These are phyloP conservation scores for Venturia canescens DNA, from an alignment of 1,140 invertebrate species.

Conservation along the genomic window DNA sequence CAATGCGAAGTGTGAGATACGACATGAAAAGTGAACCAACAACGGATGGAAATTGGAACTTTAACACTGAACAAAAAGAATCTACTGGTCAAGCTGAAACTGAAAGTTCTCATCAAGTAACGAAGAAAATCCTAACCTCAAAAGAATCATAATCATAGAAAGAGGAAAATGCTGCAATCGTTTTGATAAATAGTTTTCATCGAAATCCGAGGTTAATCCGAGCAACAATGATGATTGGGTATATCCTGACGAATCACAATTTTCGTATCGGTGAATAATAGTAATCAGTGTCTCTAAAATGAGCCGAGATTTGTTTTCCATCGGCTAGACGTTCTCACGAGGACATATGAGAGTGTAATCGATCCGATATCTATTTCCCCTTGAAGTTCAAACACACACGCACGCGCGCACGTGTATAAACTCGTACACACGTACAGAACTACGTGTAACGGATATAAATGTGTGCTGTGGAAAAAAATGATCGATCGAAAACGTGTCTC, in stretches of 20 bases:
- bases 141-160: too few species aligned
- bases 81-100: too few species aligned
- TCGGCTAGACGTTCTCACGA: background rate
- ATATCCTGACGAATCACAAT: background rate
- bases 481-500: slow-evolving; percentile 37
- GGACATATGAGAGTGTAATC: slow-evolving; percentile 26
- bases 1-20: too few species aligned
- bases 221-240: background rate
- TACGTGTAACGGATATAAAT: background rate
- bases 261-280: slow-evolving; percentile 10
- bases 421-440: background rate
- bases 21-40: too few species aligned
- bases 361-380: background rate
- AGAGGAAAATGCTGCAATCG: too few species aligned
- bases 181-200: too few species aligned
- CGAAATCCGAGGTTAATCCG: too few species aligned
- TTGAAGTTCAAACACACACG: background rate
- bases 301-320: slow-evolving; percentile 12
- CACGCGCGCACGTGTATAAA: background rate
- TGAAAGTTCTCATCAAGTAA: too few species aligned
- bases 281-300: background rate
- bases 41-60: too few species aligned
- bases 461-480: slow-evolving; percentile 5
- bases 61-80: too few species aligned
- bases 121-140: too few species aligned